These are phyloP conservation scores for Leptocoma aspasia DNA, from an alignment of 2,113 vertebrate genomes.

Conservation along the genomic window DNA sequence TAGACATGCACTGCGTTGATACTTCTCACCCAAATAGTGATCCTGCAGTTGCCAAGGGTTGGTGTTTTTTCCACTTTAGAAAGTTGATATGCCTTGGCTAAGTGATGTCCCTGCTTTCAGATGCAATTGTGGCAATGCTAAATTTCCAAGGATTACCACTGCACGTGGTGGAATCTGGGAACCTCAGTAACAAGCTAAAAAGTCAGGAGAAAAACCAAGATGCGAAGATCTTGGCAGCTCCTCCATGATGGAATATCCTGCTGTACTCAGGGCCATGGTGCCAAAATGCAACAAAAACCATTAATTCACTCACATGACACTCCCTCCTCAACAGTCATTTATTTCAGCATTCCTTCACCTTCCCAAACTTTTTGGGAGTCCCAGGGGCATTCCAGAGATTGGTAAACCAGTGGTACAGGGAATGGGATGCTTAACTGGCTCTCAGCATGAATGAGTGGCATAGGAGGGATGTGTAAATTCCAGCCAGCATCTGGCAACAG, in stretches of 20 bases:
- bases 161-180: neutral
- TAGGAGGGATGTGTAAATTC: neutral
- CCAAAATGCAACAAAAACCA: neutral
- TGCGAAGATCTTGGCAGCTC: neutral
- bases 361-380: neutral
- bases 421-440: rapidly evolving
- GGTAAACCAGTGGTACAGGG: neutral
- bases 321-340: neutral
- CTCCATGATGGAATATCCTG: neutral
- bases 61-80: neutral
- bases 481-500: rapidly evolving
- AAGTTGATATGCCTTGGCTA: neutral
- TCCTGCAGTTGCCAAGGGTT: neutral
- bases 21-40: neutral
- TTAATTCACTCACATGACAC: neutral
- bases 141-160: neutral
- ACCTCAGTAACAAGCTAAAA: neutral
- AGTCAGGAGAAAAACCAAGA: neutral
- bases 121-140: neutral
- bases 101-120: neutral
- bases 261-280: neutral
- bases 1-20: neutral
- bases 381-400: neutral
- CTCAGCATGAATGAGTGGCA: neutral
- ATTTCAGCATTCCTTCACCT: neutral